Conservation (phyloP, 2,888 invertebrate species). For the Dryococelus australis region DNA sequence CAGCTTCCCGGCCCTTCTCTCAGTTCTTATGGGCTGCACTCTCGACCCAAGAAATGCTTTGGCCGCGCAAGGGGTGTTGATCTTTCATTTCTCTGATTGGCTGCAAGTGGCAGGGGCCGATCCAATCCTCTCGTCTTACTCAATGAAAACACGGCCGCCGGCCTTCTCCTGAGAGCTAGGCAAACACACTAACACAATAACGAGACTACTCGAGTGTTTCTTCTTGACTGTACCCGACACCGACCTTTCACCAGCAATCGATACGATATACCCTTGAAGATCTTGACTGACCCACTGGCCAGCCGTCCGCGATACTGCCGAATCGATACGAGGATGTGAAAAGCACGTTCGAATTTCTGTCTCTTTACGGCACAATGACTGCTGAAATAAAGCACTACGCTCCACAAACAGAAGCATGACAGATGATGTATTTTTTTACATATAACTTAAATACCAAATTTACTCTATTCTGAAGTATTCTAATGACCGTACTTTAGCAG, state of each 20-base stretch:
- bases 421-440: too few relatives aligned
- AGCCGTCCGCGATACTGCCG: not conserved
- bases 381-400: too few relatives aligned
- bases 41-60: not conserved
- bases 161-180: not conserved
- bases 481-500: too few relatives aligned
- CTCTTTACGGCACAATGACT: too few relatives aligned
- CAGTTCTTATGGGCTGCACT: not conserved
- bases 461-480: too few relatives aligned
- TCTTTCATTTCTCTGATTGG: slow-evolving; percentile 23
- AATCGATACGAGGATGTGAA: too few relatives aligned
- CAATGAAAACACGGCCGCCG: slow-evolving; percentile 3
- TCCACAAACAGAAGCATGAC: too few relatives aligned
- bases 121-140: not conserved
- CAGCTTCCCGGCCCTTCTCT: not conserved
- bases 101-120: not conserved
- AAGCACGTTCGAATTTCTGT: too few relatives aligned
- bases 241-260: not conserved
- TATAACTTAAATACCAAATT: too few relatives aligned
- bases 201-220: not conserved
- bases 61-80: not conserved
- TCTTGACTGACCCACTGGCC: not conserved
- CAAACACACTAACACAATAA: slow-evolving; percentile 19
- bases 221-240: not conserved
- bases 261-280: not conserved